Conservation (phyloP, 2,113 vertebrate species). For the Chauna torquata region DNA sequence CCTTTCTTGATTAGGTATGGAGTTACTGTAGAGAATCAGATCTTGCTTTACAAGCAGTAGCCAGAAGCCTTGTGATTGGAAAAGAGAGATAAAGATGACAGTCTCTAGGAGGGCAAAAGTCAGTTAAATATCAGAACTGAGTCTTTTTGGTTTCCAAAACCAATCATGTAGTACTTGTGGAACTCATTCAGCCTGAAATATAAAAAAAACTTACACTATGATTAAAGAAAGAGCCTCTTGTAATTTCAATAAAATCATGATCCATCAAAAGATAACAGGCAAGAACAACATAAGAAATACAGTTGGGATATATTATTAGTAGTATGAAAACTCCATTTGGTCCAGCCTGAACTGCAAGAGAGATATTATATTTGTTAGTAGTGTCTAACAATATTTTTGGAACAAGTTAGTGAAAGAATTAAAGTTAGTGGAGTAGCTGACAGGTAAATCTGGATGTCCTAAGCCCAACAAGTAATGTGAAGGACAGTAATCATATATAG, state of each 20-base stretch:
- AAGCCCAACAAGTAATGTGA: background rate
- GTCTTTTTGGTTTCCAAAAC: background rate
- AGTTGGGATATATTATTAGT: background rate
- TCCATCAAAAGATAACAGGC: background rate
- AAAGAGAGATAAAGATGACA: background rate
- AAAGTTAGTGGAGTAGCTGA: background rate
- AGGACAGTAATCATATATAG: conserved; percentile 19
- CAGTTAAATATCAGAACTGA: background rate
- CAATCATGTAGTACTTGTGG: background rate
- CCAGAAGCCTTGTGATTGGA: background rate
- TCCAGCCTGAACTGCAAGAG: background rate
- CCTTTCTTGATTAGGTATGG: background rate
- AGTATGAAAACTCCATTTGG: background rate
- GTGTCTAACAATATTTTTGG: background rate
- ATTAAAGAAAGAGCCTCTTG: background rate
- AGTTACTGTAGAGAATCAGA: background rate
- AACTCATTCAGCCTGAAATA: background rate
- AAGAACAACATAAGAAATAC: background rate
- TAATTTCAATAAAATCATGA: background rate
- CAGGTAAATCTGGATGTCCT: background rate
- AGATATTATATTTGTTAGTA: background rate
- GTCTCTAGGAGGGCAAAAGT: background rate
- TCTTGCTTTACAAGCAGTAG: background rate
- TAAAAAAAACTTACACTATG: background rate
- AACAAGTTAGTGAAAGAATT: background rate